Evolutionary conservation across 2,797 vertebrate species (phyloP), one percentile per base, ranked within the genome.

Genomic region (Gymnoscopelus braueri): DNA sequence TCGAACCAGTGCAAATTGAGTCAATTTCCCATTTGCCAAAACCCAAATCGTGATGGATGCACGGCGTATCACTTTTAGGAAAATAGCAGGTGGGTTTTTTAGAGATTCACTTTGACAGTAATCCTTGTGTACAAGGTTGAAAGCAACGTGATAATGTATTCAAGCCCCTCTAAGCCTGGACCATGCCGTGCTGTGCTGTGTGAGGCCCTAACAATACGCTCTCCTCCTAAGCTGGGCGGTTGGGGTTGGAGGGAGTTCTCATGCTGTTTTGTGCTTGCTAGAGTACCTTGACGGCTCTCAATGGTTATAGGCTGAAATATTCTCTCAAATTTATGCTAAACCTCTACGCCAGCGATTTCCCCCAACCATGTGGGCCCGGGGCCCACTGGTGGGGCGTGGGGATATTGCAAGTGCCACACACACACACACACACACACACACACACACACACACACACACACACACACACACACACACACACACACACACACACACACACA

Each of bases 41-140:
- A 70, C 48, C 53, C 54, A 23, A 29, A 6, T 23, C 10, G 51
- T 7, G 19, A n/a, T 51, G 51, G 19, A n/a, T 39, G 51, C 29
- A 55, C 14, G 11, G 15, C n/a, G 19, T 55, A 51, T 15, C 44
- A 44, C 52, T 14, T 62, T 63, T 51, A 51, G 50, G 15, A 24
- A 54, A 63, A 57, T 24, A 61, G 58, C 29, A 56, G 57, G 58
- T 67, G 59, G 12, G 47, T 57, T 55, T 39, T 44, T 66, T 35
- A 13, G 52, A 55, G 26, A 56, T 72, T 50, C n/a, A 72, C 60
- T 72, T 60, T 66, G 55, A 72, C 57, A 60, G 63, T 66, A 66
- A 66, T 72, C 58, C 39, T 29, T 67, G 58, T 24, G 35, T 52
- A 70, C 60, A 57, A 7, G 54, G 58, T 39, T 55, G 52, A 61